phyloP scores from a whole-genome alignment of 2,113 vertebrate species.

The Indicator indicator region DNA sequence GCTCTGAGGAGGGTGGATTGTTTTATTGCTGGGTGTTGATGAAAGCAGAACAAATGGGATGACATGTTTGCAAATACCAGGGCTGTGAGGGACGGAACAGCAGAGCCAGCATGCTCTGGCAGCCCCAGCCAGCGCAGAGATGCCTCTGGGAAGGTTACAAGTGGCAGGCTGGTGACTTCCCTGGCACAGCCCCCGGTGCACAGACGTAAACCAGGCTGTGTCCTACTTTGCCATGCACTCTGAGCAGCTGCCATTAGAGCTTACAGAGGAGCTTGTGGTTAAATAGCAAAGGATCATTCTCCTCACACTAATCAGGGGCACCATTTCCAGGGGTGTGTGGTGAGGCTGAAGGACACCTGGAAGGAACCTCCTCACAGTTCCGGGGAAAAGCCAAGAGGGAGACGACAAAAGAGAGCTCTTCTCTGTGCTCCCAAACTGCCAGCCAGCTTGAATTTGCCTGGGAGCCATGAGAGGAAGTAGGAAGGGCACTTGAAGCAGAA shows the following conservation, averaged over 20 bases:
- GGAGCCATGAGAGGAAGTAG: conserved; percentile 41
- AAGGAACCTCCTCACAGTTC: neutral
- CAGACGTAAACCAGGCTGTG: conserved; percentile 51
- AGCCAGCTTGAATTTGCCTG: conserved; percentile 57
- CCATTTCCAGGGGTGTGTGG: neutral
- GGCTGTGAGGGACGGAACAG: conserved; percentile 41
- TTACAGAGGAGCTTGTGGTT: conserved; percentile 27
- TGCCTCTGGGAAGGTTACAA: conserved; percentile 68
- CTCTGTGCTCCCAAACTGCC: conserved; percentile 33
- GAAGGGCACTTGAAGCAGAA: conserved; percentile 52
- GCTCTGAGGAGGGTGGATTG: neutral
- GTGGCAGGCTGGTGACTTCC: conserved; percentile 46
- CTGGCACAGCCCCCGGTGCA: conserved; percentile 57
- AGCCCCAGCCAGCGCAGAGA: conserved; percentile 56
- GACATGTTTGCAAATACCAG: conserved; percentile 68
- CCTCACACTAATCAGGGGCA: conserved; percentile 9
- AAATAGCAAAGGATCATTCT: conserved; percentile 41
- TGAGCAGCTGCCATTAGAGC: conserved; percentile 20
- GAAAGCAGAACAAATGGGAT: conserved; percentile 70
- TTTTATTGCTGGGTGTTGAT: conserved; percentile 23
- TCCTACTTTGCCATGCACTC: conserved; percentile 45
- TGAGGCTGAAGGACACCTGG: conserved; percentile 45
- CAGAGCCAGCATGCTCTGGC: neutral
- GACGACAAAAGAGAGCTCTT: neutral
- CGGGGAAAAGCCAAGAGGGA: neutral